Base-by-base conservation (phyloP, 1,140 invertebrate species). In the Zaprionus africanus region DNA sequence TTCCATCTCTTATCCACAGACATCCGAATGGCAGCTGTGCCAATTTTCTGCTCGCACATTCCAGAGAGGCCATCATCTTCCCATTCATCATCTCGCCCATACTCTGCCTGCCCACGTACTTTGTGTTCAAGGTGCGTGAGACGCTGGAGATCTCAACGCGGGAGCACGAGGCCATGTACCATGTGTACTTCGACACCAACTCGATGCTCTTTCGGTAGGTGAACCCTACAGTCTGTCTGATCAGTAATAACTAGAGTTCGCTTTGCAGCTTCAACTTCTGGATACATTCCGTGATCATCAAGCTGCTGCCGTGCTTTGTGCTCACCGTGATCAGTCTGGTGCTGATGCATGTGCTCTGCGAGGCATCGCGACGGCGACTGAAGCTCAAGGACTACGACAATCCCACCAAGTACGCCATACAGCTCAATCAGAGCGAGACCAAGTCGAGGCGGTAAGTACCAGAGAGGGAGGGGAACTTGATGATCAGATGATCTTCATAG, bases 201-300 rank as follows among this genome's bases (percentile, higher is more conserved):
- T 91, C 86, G 9, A 74, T 78, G 62, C 59, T 90, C 3, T 90
- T 68, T 54, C 85, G 84, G 84, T 90, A 67, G 24, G 81, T 72
- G 26, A 13, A 5, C 0, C 2, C 1, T 4, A 5, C 13, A 11
- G 9, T 9, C 1, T 22, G 22, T 22, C 22, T 22, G 2, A 34
- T 34, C 34, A 13, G 2, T n/a, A n/a, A n/a, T n/a, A n/a, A n/a
- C n/a, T n/a, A n/a, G n/a, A n/a, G n/a, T n/a, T n/a, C n/a, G n/a
- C n/a, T 13, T n/a, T 36, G 1, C 53, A 94, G 94, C 46, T 88
- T 96, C n/a, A 97, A 97, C 90, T 98, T 98, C 91, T 98, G 97
- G 97, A 94, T 97, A 26, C 96, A 98, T 86, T 95, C 96, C 2
- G 96, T 98, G 4, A 93, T 98, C 19, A 96, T 98, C 7, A 98